phyloP scores from a whole-genome alignment of 2,888 invertebrate species.

The Frankliniella fusca region DNA sequence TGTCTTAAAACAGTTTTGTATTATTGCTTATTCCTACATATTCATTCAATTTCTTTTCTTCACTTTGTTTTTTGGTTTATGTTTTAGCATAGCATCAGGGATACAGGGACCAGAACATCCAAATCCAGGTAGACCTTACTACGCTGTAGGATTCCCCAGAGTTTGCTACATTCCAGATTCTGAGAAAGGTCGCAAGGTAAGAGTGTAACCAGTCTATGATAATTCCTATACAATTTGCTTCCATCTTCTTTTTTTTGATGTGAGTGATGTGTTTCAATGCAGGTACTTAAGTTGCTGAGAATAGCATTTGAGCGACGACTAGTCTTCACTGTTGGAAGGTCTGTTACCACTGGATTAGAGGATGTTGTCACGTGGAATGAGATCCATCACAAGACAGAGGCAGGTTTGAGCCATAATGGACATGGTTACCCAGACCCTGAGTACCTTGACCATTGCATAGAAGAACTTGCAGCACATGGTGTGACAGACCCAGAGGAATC shows the following conservation, averaged over 20 bases:
- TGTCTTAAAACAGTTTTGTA: constrained; percentile 43
- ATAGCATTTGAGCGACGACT: constrained; percentile 78
- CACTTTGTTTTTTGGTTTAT: constrained; percentile 32
- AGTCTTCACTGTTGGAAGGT: constrained; percentile 81
- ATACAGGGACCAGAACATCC: constrained; percentile 77
- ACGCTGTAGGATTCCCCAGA: constrained; percentile 81
- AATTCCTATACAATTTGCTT: constrained; percentile 30
- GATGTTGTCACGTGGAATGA: constrained; percentile 91
- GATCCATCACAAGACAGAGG: constrained; percentile 80
- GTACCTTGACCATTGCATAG: constrained; percentile 64
- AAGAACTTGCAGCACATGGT: constrained; percentile 57
- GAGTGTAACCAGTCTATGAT: constrained; percentile 42
- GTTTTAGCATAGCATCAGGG: constrained; percentile 74
- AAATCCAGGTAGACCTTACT: constrained; percentile 77
- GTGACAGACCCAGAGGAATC: constrained; percentile 48
- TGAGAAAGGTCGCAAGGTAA: constrained; percentile 65
- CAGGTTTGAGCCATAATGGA: constrained; percentile 54
- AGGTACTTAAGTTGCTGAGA: constrained; percentile 57
- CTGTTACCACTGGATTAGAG: constrained; percentile 83
- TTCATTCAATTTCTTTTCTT: constrained; percentile 29
- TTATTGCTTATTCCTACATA: not conserved
- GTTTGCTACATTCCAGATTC: constrained; percentile 80
- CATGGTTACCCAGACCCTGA: constrained; percentile 72
- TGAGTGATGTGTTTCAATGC: constrained; percentile 4
- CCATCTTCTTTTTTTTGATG: not conserved